phyloP scores from a whole-genome alignment of 2,888 invertebrate genomes.

The Lasioglossum lativentre region DNA sequence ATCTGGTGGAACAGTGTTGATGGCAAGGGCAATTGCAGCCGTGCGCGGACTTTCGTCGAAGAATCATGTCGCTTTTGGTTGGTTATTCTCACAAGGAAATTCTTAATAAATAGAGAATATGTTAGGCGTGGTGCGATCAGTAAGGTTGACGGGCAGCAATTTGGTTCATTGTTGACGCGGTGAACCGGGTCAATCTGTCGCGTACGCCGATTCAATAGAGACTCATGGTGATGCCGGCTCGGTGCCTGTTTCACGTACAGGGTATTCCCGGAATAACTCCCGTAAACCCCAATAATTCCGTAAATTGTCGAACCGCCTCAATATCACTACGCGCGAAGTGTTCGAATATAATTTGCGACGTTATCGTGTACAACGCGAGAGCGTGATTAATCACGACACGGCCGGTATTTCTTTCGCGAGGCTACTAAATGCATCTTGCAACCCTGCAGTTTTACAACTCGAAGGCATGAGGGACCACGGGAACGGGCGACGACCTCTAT shows the following conservation, averaged over 20 bases:
- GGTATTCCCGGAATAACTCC: slow-evolving; percentile 29
- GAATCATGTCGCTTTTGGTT: slow-evolving; percentile 71
- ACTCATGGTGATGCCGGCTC: slow-evolving; percentile 19
- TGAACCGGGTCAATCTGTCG: slow-evolving; percentile 16
- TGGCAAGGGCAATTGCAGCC: slow-evolving; percentile 83
- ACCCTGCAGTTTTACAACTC: slow-evolving; percentile 32
- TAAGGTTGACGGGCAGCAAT: neutral
- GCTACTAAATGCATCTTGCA: slow-evolving; percentile 31
- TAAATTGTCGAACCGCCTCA: neutral
- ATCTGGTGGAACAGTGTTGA: slow-evolving; percentile 82
- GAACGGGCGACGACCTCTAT: slow-evolving; percentile 63
- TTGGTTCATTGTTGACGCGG: slow-evolving; percentile 10
- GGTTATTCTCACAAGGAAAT: slow-evolving; percentile 21
- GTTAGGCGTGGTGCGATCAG: slow-evolving; percentile 13
- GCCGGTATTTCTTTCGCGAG: slow-evolving; percentile 24
- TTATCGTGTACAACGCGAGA: neutral
- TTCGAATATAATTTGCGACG: neutral
- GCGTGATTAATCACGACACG: neutral
- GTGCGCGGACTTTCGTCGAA: slow-evolving; percentile 76
- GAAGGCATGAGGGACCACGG: slow-evolving; percentile 10
- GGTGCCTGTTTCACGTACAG: neutral
- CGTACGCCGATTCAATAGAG: slow-evolving; percentile 7
- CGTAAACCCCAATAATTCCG: slow-evolving; percentile 10
- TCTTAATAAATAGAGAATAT: slow-evolving; percentile 16
- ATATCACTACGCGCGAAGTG: slow-evolving; percentile 21